A percentile compares a stretch with the other conserved stretches of the same genome.
Evolutionary conservation across 2,888 invertebrate genomes (phyloP).

Genomic region (Biston stratarius): DNA sequence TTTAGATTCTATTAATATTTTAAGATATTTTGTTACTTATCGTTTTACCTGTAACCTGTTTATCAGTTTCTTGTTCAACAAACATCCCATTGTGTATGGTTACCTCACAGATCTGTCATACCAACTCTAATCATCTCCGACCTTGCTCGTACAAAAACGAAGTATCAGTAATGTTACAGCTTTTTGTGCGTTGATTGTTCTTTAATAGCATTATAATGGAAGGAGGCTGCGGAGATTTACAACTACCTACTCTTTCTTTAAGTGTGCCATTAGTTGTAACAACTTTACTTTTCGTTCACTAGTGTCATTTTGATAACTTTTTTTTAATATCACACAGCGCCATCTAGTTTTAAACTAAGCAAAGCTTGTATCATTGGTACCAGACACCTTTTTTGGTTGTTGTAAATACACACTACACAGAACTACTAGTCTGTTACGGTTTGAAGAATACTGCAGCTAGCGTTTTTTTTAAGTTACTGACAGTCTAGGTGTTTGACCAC

Average conservation of each 20-base stretch:
- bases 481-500: no score
- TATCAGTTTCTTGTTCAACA: not conserved
- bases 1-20: no score
- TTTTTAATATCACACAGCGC: no score
- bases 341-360: no score
- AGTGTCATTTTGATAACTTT: no score
- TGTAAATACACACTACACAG: no score
- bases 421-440: no score
- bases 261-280: not conserved
- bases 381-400: no score
- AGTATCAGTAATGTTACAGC: constrained; percentile 13
- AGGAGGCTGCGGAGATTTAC: constrained; percentile 2
- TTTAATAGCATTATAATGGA: constrained; percentile 32
- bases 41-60: not conserved
- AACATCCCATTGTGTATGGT: not conserved
- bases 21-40: not conserved
- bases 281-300: not conserved
- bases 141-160: constrained; percentile 23
- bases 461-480: no score
- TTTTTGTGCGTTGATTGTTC: constrained; percentile 30
- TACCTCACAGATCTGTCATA: constrained; percentile 19
- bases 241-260: constrained; percentile 5
- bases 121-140: constrained; percentile 22
- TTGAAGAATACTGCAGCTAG: no score
- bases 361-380: no score